Evolutionary conservation across 2,113 vertebrate genomes (phyloP), one percentile per base, ranked within the genome.

Genomic region (Blennius ocellaris): DNA sequence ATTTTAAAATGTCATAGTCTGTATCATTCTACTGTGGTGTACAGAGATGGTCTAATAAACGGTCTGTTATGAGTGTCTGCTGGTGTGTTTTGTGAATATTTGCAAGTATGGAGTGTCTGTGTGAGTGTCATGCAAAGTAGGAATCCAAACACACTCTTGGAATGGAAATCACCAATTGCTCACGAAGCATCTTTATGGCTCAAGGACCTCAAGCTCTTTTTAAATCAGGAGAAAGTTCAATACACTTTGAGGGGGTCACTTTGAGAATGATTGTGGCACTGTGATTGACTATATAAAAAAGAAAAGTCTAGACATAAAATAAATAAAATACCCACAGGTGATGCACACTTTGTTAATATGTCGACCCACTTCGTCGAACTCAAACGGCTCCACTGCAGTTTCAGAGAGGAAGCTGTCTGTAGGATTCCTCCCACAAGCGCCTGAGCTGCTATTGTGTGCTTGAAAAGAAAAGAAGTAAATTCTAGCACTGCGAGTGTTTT

Each of bases 381-480:
- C 21, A 30, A 30, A 30, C 21, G 74, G 41, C 50, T 88, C 52
- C 37, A 21, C 45, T 48, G 57, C 59, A 61, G 61, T 78, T 81
- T 83, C 70, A 69, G 52, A 81, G 37, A 81, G 64, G 62, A 69
- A 38, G 53, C 41, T 15, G 3, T 71, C 63, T 60, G 44, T 21
- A 64, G 54, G 68, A 66, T 62, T 81, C 75, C 64, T 80, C 80
- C 82, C 58, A 81, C 79, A 69, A 39, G 63, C 69, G 73, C 73
- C 73, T 61, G 51, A 78, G 73, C 71, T 64, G 60, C 57, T 48
- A 36, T 45, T 72, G 50, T 54, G 1, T 56, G 0, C 11, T 78
- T 78, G 65, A 65, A 77, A 69, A 63, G 68, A 85, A 56, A 58
- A 53, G 41, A 5, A 5, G 44, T 78, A 83, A 86, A 78, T 74